Evolutionary conservation across 2,888 invertebrate genomes (phyloP).

Genomic region (Leptinotarsa peninsularis): DNA sequence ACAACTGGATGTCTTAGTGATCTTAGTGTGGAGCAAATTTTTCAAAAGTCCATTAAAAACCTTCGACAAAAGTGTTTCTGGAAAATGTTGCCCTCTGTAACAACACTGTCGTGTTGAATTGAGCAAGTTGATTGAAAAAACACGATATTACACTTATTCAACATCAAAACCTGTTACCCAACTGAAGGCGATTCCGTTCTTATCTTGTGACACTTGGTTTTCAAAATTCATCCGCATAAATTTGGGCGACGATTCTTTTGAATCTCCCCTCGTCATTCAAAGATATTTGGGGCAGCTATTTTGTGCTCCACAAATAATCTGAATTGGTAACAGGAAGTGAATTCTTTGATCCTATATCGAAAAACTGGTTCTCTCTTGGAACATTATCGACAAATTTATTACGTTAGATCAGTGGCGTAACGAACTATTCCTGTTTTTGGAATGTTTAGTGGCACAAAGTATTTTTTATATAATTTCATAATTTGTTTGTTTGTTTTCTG

Average conservation of each 20-base stretch:
- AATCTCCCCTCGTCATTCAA: constrained; percentile 10
- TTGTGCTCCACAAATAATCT: constrained; percentile 16
- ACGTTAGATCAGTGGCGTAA: constrained; percentile 13
- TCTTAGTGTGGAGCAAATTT: no score
- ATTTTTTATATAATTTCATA: background rate
- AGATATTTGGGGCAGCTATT: constrained; percentile 21
- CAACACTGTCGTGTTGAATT: no score
- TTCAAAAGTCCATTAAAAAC: no score
- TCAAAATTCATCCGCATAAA: constrained; percentile 9
- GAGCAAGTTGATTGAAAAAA: no score
- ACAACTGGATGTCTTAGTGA: no score
- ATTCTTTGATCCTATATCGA: constrained; percentile 17
- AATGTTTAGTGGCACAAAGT: background rate
- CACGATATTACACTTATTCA: background rate
- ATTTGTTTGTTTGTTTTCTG: background rate
- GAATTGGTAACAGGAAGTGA: constrained; percentile 19
- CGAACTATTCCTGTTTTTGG: background rate
- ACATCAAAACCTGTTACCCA: background rate
- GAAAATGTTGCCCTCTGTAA: no score
- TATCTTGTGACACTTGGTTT: background rate
- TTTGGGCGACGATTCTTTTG: constrained; percentile 17
- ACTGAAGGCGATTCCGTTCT: background rate
- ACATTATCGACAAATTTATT: constrained; percentile 16
- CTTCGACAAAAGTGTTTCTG: no score
- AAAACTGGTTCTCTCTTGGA: constrained; percentile 19